Evolutionary conservation across 2,888 invertebrate genomes (phyloP).

Genomic region (Andrena dorsata): DNA sequence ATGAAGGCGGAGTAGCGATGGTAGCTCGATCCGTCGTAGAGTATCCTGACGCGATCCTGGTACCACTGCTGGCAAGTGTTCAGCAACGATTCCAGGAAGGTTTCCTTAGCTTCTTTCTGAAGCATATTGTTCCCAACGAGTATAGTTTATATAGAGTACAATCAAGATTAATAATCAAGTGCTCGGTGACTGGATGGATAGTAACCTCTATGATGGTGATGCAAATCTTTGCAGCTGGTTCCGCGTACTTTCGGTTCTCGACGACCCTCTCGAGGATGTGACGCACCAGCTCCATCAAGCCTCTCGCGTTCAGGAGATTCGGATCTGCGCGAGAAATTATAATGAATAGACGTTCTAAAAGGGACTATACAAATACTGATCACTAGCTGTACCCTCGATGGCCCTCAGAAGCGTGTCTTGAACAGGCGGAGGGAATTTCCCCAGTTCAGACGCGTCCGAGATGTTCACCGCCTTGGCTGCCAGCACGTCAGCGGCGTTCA

Average conservation of each 20-base stretch:
- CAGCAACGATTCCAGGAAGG: slow-evolving; percentile 94
- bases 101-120: slow-evolving; percentile 93
- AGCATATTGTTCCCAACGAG: slow-evolving; percentile 71
- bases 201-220: slow-evolving; percentile 92
- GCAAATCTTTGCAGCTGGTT: slow-evolving; percentile 94
- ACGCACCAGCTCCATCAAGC: slow-evolving; percentile 94
- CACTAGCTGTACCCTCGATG: slow-evolving; percentile 87
- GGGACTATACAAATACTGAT: not conserved
- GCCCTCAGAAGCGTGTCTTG: slow-evolving; percentile 91
- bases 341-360: not conserved
- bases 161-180: not conserved
- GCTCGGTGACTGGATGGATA: slow-evolving; percentile 2
- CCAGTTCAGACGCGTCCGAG: slow-evolving; percentile 90
- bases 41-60: slow-evolving; percentile 91
- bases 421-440: slow-evolving; percentile 90
- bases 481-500: slow-evolving; percentile 91
- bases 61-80: slow-evolving; percentile 97
- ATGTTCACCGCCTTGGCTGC: slow-evolving; percentile 87
- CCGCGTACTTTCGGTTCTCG: slow-evolving; percentile 92
- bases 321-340: slow-evolving; percentile 87
- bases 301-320: slow-evolving; percentile 90
- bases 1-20: slow-evolving; percentile 89
- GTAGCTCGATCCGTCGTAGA: slow-evolving; percentile 78
- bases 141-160: no score
- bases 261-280: slow-evolving; percentile 93